Evolutionary conservation across 2,113 vertebrate species (phyloP), one percentile per base, ranked within the genome.

Genomic region (Platichthys stellatus): DNA sequence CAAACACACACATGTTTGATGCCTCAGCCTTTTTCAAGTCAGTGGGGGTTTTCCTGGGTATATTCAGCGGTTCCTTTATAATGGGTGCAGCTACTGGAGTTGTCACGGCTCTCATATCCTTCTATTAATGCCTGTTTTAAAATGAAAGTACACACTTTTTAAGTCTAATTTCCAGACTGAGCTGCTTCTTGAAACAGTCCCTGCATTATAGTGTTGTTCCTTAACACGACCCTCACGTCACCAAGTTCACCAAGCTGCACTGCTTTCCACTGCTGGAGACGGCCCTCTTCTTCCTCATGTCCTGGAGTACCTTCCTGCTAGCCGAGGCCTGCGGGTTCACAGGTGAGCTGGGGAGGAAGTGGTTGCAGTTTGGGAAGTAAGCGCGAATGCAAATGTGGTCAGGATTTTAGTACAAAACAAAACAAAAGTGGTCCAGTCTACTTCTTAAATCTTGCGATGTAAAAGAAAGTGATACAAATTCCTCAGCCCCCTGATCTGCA

Each of bases 81-180:
- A 99, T 99, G 97, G 98, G 98, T 49, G 96, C 97, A 3, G 96
- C 94, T 84, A 99, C 95, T 0, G 98, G 97, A 2, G 96, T 99
- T 40, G 95, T 98, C 88, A 99, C 98, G 15, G 98, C 98, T 85
- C 94, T 99, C 84, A 99, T 99, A 99, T 99, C 98, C 96, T 99
- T 95, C 89, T 54, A 10, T 26, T 2, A 17, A 1, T 18, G 2
- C 31, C 31, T 7, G 31, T 3, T 0, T 28, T 58, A 2, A 69
- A 49, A 8, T 45, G 1, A 66, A 58, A 26, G 9, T 1, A 40
- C 15, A 61, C 2, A 47, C 2, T n/a, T 6, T 3, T 4, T 2
- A 28, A 5, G 26, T 40, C 4, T 11, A 5, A 20, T 15, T 54
- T 43, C 26, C 1, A 43, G 40, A 5, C 45, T 17, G 5, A 49